Evolutionary conservation across 2,797 vertebrate genomes (phyloP), one percentile per base, ranked within the genome.

Genomic region (Bradypus variegatus): DNA sequence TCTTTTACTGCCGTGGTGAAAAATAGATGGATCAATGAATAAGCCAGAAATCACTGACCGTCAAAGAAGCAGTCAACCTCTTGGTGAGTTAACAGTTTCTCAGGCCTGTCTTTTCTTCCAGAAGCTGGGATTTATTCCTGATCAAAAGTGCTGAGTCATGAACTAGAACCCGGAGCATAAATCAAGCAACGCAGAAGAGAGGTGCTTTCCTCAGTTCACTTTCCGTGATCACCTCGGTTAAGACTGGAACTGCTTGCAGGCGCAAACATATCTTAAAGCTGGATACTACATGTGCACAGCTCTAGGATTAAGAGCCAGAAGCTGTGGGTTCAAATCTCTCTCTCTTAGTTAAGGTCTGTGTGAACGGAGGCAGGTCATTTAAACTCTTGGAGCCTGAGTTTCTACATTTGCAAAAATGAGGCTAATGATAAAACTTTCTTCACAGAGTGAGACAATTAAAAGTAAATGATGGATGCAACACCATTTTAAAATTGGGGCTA

Each of bases 1-100:
- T 23, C 50, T 65, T 38, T 55, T 15, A 64, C 13, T 16, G 8
- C 33, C 72, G 15, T 33, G 86, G 50, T 88, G 75, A 58, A 75
- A 75, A 90, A 95, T 72, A 75, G 88, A 95, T 58, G 88, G 72
- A 83, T 31, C 62, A 70, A 62, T 16, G 75, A 70, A 64, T 18
- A n/a, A 65, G 45, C 21, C 50, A 45, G 70, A 80, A 87, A 88
- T 18, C 55, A 41, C 10, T 36, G 75, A 14, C 38, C 45, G 14
- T 70, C 67, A n/a, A 79, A 87, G 80, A 89, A 85, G 31, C 36
- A 48, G 23, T 41, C 41, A 33, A 15, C 27, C 11, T 75, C 18
- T n/a, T 8, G 5, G 41, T 33, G 45, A 48, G 13, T 70, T 85
- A 29, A 62, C 62, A 5, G 2, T 69, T 55, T 77, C 60, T 45